Conservation (phyloP, 2,888 invertebrate genomes). For the Hipparchia semele region DNA sequence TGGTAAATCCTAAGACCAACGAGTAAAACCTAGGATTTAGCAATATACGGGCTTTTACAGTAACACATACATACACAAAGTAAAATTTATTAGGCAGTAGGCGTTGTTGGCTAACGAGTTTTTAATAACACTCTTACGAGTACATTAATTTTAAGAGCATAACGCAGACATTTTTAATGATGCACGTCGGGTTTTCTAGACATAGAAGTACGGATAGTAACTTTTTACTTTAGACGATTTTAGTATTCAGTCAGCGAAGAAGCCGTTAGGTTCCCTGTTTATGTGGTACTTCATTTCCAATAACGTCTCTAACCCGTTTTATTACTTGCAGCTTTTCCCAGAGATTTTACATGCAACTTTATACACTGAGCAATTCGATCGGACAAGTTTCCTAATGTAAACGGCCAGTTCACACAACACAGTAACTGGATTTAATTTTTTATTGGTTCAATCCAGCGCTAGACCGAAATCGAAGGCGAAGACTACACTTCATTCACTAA, state of each 20-base stretch:
- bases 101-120: no score
- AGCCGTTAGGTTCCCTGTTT: conserved; percentile 24
- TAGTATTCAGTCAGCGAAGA: conserved; percentile 21
- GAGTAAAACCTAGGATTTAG: no score
- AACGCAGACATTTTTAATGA: neutral
- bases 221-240: conserved; percentile 16
- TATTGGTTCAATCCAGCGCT: neutral
- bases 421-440: neutral
- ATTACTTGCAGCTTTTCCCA: conserved; percentile 26
- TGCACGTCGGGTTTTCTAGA: neutral
- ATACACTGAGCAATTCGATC: conserved; percentile 11
- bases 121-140: neutral
- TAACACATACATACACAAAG: no score
- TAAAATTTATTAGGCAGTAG: no score
- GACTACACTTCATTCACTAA: no score
- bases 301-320: conserved; percentile 23
- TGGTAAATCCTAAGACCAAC: no score
- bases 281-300: conserved; percentile 23
- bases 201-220: neutral
- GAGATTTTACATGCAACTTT: conserved; percentile 24
- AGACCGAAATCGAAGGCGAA: neutral
- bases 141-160: neutral
- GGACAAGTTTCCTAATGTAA: neutral
- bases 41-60: no score
- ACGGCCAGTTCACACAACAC: neutral